Evolutionary conservation across 2,888 invertebrate species (phyloP).

Genomic region (Mystacides longicornis): DNA sequence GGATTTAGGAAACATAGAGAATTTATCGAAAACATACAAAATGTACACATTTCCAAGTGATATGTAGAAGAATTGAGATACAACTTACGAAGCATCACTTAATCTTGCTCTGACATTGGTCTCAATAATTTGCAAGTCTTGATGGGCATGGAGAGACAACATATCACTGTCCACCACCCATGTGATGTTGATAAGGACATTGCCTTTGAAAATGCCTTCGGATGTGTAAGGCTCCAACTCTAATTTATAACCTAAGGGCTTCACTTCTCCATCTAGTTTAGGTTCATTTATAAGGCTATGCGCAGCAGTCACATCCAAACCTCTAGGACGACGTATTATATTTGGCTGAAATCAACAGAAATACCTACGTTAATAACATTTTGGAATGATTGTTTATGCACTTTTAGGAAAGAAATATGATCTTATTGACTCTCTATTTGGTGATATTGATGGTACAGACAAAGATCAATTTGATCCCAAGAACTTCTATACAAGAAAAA

Average conservation of each 20-base stretch:
- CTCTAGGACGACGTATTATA: slow-evolving; percentile 40
- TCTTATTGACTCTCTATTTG: no score
- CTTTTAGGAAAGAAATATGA: no score
- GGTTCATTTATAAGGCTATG: slow-evolving; percentile 57
- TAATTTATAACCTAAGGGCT: slow-evolving; percentile 59
- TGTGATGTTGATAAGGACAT: slow-evolving; percentile 60
- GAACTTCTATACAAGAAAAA: no score
- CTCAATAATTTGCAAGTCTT: slow-evolving; percentile 53
- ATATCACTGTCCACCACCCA: slow-evolving; percentile 56
- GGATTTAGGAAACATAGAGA: no score
- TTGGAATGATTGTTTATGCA: background rate
- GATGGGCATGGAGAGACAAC: slow-evolving; percentile 59
- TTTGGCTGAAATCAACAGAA: slow-evolving; percentile 18
- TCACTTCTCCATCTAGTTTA: slow-evolving; percentile 54
- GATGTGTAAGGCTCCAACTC: slow-evolving; percentile 59
- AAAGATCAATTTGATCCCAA: no score
- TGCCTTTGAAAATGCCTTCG: slow-evolving; percentile 59
- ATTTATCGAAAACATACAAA: no score
- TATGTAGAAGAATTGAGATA: no score
- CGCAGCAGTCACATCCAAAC: slow-evolving; percentile 66
- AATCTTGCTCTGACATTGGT: slow-evolving; percentile 42
- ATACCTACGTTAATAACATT: no score
- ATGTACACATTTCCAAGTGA: no score
- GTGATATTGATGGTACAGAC: no score
- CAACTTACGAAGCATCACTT: slow-evolving; percentile 32